These are phyloP conservation scores for Episyrphus balteatus DNA, from an alignment of 1,140 invertebrate genomes.

Conservation along the genomic window DNA sequence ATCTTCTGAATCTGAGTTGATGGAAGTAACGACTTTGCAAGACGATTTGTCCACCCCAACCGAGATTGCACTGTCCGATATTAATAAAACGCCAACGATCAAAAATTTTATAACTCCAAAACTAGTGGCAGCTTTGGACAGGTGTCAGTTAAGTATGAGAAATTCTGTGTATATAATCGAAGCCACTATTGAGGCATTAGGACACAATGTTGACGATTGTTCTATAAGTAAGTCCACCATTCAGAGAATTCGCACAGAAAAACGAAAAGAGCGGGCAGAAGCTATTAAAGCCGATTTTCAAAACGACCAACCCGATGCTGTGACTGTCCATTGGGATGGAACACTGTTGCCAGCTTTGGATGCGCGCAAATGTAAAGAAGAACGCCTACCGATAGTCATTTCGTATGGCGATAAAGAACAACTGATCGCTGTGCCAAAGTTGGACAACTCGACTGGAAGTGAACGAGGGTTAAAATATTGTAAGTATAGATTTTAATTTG, in stretches of 20 bases:
- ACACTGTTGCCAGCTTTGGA: slow-evolving; percentile 14
- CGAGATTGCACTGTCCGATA: too few species aligned
- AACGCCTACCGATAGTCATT: slow-evolving; percentile 13
- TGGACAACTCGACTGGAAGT: too few species aligned
- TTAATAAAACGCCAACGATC: too few species aligned
- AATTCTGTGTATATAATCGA: slow-evolving; percentile 12
- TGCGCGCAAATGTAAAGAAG: too few species aligned
- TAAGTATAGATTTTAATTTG: too few species aligned
- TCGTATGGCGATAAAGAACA: slow-evolving; percentile 11
- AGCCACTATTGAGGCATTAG: slow-evolving; percentile 7
- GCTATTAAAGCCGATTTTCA: slow-evolving; percentile 10
- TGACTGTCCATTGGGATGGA: slow-evolving; percentile 16
- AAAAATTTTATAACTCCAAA: slow-evolving; percentile 11
- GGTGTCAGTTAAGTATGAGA: too few species aligned
- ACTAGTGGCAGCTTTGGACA: slow-evolving; percentile 10
- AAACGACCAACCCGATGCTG: slow-evolving; percentile 7
- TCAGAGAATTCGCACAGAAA: not conserved
- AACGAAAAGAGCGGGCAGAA: slow-evolving; percentile 1
- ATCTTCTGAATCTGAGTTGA: too few species aligned
- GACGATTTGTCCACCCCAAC: too few species aligned
- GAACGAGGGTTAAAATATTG: too few species aligned
- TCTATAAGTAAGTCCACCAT: not conserved
- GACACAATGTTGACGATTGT: not conserved
- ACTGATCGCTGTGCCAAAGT: slow-evolving; percentile 8
- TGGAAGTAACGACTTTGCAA: too few species aligned